Evolutionary conservation across 2,797 vertebrate genomes (phyloP), one percentile per base, ranked within the genome.

Genomic region (Sebastes hubbsi): DNA sequence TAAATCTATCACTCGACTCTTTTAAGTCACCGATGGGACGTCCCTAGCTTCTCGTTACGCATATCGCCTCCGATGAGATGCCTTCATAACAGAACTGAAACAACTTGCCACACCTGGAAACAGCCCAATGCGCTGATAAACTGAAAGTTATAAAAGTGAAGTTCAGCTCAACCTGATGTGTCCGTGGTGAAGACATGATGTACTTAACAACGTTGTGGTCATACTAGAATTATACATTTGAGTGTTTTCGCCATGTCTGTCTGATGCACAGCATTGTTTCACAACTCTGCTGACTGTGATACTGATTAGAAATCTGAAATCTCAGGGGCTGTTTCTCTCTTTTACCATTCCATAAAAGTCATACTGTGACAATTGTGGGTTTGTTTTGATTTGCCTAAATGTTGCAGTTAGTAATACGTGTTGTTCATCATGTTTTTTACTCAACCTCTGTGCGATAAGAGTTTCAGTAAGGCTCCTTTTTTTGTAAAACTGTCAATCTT

Each of bases 1-100:
- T 73, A 77, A 80, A 78, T 77, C n/a, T 22, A 52, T 63, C 25
- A 16, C n/a, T 6, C 1, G 1, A 13, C 42, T 63, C 14, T 32
- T 67, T 70, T 5, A 30, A 52, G 59, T 72, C 4, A 8, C n/a
- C 11, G 22, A 13, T 56, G 70, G 84, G 88, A 83, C 5, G 29
- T 64, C 85, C 86, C 86, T 70, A 5, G 9, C 22, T 2, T 77
- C 58, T 78, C 29, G 18, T 74, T 84, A 59, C 63, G 46, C 60
- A 52, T 27, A 12, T 13, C 25, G 16, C 12, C 13, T 63, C 59
- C 49, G 59, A 70, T 25, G 72, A 64, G 62, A 66, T 56, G 64
- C 36, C 38, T 30, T 91, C 79, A 92, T 78, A 90, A 85, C 80
- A 90, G 90, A 93, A 92, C 85, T 88, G 92, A 93, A 93, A 93